Evolutionary conservation across 1,140 invertebrate species (phyloP), one percentile per base, ranked within the genome.

Genomic region (Saccostrea echinata): DNA sequence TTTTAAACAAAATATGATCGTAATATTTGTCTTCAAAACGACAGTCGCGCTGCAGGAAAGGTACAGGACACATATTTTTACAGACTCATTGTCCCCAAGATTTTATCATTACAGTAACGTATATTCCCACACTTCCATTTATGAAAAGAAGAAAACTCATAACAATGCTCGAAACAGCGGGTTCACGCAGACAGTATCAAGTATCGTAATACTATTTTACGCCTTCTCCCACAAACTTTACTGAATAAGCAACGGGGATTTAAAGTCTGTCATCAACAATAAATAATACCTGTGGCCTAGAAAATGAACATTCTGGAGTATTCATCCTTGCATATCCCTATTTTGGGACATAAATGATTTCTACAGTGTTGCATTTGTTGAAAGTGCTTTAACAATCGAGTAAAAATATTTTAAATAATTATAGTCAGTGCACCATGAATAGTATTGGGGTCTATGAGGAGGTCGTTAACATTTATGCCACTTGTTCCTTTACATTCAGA

Each of bases 61-160:
- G 6, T 43, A 43, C 43, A 43, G 43, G 43, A 6, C 43, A 43
- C 43, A 43, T 8, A 43, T 43, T n/a, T 8, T 43, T 1, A 43
- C 43, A 43, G 6, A 43, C 9, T 43, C 4, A 16, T 76, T 3
- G 16, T 76, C 30, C 68, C 12, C 30, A 35, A 27, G 30, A 76
- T 76, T 27, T 76, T 2, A 33, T 76, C 27, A 27, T 30, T 30
- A 30, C 27, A 76, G 21, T 30, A 16, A 33, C 27, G 16, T 9
- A 33, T 76, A 11, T 76, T 76, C 68, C 68, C 68, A 76, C 68
- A 76, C 68, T 30, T 71, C 16, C 68, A 4, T 24, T 76, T 27
- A 33, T 11, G 16, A 76, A 11, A 76, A 30, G 33, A 33, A 13
- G 11, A 24, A 64, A 64, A 64, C 61, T 68, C 27, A 30, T 76